Base-by-base conservation (phyloP, 2,888 invertebrate species). In the Oxystoma pomonae region DNA sequence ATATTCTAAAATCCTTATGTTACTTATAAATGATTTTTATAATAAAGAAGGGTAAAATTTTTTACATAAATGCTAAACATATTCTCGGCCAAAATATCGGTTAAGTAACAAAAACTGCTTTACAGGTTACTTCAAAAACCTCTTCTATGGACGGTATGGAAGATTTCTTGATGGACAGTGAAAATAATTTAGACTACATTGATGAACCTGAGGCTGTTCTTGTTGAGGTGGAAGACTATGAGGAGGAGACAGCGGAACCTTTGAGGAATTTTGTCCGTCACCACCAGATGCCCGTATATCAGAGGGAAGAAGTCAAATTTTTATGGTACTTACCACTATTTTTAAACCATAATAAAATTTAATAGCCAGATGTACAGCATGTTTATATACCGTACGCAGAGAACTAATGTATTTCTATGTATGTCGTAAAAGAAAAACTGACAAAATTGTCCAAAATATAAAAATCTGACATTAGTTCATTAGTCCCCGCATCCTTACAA, bases 181-280 rank as follows among this genome's bases (percentile, higher is more conserved):
- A 70, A 65, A 71, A 69, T n/a, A 67, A 71, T 63, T 63, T 74
- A 66, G 70, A 76, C 68, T 71, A 70, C 55, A 63, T 68, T 1
- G 78, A 83, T 59, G 84, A 86, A 53, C 90, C 91, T 0, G 90
- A 90, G 70, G 92, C 92, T 0, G 85, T 92, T 1, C 85, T 92
- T 64, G 90, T 92, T 0, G 92, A 92, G 75, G 88, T 92, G 1
- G 92, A 92, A 76, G 91, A 90, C 70, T 89, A 90, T 61, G 89
- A 90, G 61, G 86, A 90, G 56, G 91, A 91, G 79, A 91, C 91
- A 0, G 90, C 91, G 0, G 88, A 90, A 5, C 89, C 90, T 0
- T 79, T 92, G 61, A 81, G 87, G 57, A 86, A 88, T 0, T 87
- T 87, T 0, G 78, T 86, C 1, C 87, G 87, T 55, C 89, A 90